Evolutionary conservation across 2,113 vertebrate species (phyloP), one percentile per base, ranked within the genome.

Genomic region (Vanacampus margaritifer): DNA sequence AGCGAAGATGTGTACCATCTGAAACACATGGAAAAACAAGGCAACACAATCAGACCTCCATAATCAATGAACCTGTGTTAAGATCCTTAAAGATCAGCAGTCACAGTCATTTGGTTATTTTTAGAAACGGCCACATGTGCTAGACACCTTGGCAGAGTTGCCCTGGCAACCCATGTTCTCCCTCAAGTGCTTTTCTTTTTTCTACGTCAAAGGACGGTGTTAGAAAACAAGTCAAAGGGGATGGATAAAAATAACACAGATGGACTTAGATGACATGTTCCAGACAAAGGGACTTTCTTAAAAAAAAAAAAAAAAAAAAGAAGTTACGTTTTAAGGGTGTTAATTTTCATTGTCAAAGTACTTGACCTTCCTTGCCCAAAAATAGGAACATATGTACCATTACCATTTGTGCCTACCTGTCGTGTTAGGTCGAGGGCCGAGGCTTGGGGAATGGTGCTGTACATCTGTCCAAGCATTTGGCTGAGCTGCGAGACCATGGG

Each of bases 1-100:
- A 76, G 96, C 95, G 90, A 99, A 99, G 90, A 99, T 99, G 86
- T 98, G 95, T 84, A 99, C 95, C 94, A 99, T 93, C 97, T 99
- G 90, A 74, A 91, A 87, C 51, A 14, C 26, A 13, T 24, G 78
- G 78, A 16, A 24, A 39, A 45, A n/a, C n/a, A 80, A 62, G 72
- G 68, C 57, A 59, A 72, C 39, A 67, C 60, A 54, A 66, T 82
- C 60, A 86, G 74, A 68, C 71, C 21, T 37, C 32, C 28, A 56
- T 8, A 24, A 28, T 5, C 13, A 6, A 23, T 21, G n/a, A n/a
- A 50, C 48, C 48, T 50, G 17, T 50, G 48, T 50, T 50, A n/a
- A 2, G 58, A 62, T 16, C 13, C 12, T 17, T 24, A 3, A 62
- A 62, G 7, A 26, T 13, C 35, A 23, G 11, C 14, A 43, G 23